Evolutionary conservation across 2,797 vertebrate genomes (phyloP), one percentile per base, ranked within the genome.

Genomic region (Mormyrops boulengeri): DNA sequence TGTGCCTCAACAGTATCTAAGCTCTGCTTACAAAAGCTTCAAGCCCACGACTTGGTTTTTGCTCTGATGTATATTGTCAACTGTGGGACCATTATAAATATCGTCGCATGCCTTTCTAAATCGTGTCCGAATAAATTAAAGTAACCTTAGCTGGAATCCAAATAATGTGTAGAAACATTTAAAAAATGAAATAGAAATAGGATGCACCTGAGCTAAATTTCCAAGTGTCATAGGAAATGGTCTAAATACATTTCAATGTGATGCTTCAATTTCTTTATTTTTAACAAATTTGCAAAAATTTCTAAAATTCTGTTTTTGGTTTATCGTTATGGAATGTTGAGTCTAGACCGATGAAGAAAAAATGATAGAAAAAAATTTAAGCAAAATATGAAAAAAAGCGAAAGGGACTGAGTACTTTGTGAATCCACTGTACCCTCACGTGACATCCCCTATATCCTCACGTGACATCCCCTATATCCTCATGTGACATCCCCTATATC

Each of bases 151-250:
- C 4, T 69, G 26, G 62, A 66, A 11, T 66, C 62, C 26, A 66
- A 66, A 30, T 26, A 66, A 66, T 66, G 4, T 66, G 62, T 30
- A 30, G 62, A 30, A 30, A 66, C 26, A 66, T 30, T 66, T 30
- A 4, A 30, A 66, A 66, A 12, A 12, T 66, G 26, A 30, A 66
- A 3, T 30, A 30, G 11, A 30, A 30, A 66, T 66, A 66, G 44
- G 60, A 47, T 85, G 53, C 94, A 87, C 94, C 94, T 95, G 96
- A 95, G 95, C 96, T 96, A 96, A 96, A 96, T 96, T 95, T 95
- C 97, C 97, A 97, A 97, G 97, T 94, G 95, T 93, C 97, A 97
- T 95, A 96, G 97, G 97, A 97, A 97, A 96, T 96, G 26, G 9
- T 26, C 26, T 66, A 3, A 66, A 30, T 66, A 11, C 62, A 26